Base-by-base conservation (phyloP, 2,113 vertebrate genomes). In the Elephas maximus region DNA sequence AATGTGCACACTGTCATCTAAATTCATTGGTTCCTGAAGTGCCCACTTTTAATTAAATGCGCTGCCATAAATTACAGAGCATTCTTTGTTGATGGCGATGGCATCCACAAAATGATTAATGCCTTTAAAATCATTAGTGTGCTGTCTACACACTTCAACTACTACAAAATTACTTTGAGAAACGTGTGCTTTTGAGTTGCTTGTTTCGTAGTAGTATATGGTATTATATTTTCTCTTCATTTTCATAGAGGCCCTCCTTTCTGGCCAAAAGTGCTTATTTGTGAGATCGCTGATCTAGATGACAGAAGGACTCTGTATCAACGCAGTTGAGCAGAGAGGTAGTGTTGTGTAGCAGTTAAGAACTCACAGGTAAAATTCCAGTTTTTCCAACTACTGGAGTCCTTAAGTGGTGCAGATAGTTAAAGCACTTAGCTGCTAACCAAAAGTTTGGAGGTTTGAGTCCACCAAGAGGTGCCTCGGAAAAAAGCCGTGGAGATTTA, bases 11-110 rank as follows among this genome's bases (percentile, higher is more conserved):
- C 28, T 92, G 20, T 67, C 33, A 87, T 87, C n/a, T 63, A 81
- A 81, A 93, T 90, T 78, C 71, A 81, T 28, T 90, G 15, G 24
- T 90, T 97, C 73, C 12, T 92, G 45, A 93, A 93, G 57, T 57
- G 41, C 17, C n/a, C 8, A 0, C n/a, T 95, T 96, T 93, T 87
- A 93, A 94, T 92, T 93, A 89, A 92, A 57, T 48, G 8, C 76
- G 51, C 28, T n/a, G 7, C 93, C 60, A 67, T 77, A 91, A 91
- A 85, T 90, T 94, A 88, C 33, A 41, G 28, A 17, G 9, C 18
- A 65, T 87, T 71, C 44, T 82, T 71, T 93, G 79, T 73, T 95
- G 45, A 88, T 65, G 44, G 57, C 71, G 37, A 87, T 88, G 57
- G 28, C 24, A 93, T 85, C 41, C n/a, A 88, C 33, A 91, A 84